Evolutionary conservation across 2,888 invertebrate genomes (phyloP).

Genomic region (Hemithea aestivaria): DNA sequence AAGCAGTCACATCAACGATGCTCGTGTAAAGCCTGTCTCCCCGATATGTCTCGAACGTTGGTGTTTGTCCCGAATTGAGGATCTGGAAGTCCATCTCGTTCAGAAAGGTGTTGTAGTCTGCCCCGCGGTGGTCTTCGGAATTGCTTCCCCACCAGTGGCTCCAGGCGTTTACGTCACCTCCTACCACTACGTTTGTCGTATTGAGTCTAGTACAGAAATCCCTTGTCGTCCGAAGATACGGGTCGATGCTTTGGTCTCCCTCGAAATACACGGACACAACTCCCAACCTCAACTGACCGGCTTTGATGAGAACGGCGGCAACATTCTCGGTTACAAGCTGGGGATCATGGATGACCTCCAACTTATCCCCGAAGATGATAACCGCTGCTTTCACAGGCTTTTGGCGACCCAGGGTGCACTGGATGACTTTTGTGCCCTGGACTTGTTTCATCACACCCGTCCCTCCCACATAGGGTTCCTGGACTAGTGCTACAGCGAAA

Average conservation of each 20-base stretch:
- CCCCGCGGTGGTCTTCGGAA: constrained; percentile 11
- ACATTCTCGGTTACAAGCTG: constrained; percentile 14
- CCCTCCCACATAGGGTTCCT: not conserved
- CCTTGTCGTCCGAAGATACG: constrained; percentile 8
- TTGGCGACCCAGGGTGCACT: too few relatives aligned
- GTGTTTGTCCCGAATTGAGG: constrained; percentile 13
- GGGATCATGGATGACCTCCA: not conserved
- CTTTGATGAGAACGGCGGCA: constrained; percentile 8
- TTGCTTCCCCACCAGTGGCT: too few relatives aligned
- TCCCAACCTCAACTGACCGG: constrained; percentile 16
- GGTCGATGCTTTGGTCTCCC: constrained; percentile 9
- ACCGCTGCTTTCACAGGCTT: too few relatives aligned
- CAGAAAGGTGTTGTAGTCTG: not conserved
- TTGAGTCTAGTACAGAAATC: too few relatives aligned
- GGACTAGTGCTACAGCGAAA: too few relatives aligned
- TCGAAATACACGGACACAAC: constrained; percentile 24
- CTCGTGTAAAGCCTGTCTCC: too few relatives aligned
- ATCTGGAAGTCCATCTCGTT: constrained; percentile 15
- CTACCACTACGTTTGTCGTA: too few relatives aligned
- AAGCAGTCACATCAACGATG: constrained; percentile 22
- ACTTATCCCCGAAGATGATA: not conserved
- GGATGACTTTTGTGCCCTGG: too few relatives aligned
- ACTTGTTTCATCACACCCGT: not conserved
- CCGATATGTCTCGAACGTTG: constrained; percentile 20
- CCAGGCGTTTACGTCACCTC: too few relatives aligned